Evolutionary conservation across 2,113 vertebrate genomes (phyloP), one percentile per base, ranked within the genome.

Genomic region (Pelecanus crispus): DNA sequence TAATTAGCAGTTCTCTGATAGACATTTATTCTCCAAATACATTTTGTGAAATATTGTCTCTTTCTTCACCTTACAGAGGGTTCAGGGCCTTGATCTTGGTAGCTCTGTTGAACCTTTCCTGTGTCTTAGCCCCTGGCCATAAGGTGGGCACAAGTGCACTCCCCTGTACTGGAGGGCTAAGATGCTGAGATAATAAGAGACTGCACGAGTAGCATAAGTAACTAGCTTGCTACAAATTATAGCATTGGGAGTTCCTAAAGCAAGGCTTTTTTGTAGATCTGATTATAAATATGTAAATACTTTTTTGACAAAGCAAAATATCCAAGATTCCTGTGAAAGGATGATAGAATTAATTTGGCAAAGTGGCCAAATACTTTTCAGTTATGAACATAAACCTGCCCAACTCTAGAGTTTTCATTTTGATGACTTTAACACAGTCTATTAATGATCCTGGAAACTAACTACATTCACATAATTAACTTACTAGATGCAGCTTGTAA

Each of bases 401-500:
- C 36, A 75, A 16, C 53, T 96, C 95, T 65, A 21, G 65, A 88
- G 68, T 67, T 95, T 87, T 90, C 70, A 86, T 94, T 95, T 96
- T 89, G 66, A 81, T 95, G 83, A 86, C 53, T 96, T 96, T 94
- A 97, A 87, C 62, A 59, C 26, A 84, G n/a, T 58, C 81, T 96
- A 56, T 92, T 97, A 95, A 95, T 94, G 80, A 94, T 95, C 75
- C 77, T 94, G 95, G 79, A 96, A 97, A 93, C 56, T 61, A 95
- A 91, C 63, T 96, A 59, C 55, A 55, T 88, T 95, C 66, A 80
- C 50, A 90, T 95, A 96, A 95, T 97, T 93, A 93, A 92, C 83
- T 96, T 88, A 91, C 29, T 97, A 24, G 9, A 56, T 97, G 86
- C 79, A 95, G 55, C 81, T 88, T 96, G 79, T 96, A 88, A 95